Base-by-base conservation (phyloP, 2,888 invertebrate species). In the Cerceris rybyensis region DNA sequence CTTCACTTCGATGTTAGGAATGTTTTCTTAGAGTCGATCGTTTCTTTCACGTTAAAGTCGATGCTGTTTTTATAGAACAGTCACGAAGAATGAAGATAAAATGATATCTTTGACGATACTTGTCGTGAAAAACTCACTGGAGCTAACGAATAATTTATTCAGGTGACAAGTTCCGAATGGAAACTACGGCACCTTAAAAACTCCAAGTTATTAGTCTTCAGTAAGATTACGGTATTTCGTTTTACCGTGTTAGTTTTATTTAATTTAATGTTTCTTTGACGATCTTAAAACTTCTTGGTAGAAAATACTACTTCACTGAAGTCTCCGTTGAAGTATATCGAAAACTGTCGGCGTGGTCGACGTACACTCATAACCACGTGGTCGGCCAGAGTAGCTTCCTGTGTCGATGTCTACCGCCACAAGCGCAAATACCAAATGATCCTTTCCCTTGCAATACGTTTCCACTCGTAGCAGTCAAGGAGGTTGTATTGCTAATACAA, bases 301-400 rank as follows among this genome's bases (percentile, higher is more conserved):
- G 60, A 65, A 14, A 50, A 46, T 7, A 52, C 42, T 16, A 28
- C 8, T 50, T n/a, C 50, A 13, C 28, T 14, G 46, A 39, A 17
- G 16, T 46, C 43, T 66, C 28, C 14, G 2, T 11, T 17, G 72
- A 67, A 68, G 49, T 58, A 61, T 78, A 71, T 74, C 52, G 78
- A 46, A 59, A 67, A 73, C 63, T 74, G 66, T 73, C 69, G 81
- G 70, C 81, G 74, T 67, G 70, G 59, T 65, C 79, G 77, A 82
- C 80, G 81, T 75, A 71, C 70, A 71, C 80, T 86, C 78, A 75
- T 86, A 75, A 73, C 87, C 87, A 87, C 87, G 87, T 87, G 87
- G 82, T 85, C 86, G 83, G 75, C 80, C 67, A 49, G 68, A 59
- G 60, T 58, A 63, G 59, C 72, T 57, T 57, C 75, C 71, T 71